Base-by-base conservation (phyloP, 2,113 vertebrate species). In the Toxotes chatareus region DNA sequence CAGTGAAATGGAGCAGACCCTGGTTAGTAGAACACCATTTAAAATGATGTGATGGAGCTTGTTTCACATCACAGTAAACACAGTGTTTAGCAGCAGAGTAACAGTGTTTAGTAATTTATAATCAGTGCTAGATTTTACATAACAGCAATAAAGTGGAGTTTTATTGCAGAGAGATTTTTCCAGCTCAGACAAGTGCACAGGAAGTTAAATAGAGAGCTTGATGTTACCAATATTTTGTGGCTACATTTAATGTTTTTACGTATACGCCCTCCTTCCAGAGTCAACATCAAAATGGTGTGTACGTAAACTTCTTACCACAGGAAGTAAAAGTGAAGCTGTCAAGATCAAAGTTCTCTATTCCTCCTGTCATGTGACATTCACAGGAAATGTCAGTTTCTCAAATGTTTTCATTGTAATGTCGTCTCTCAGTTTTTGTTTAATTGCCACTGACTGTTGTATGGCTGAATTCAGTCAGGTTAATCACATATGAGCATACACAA, bases 311-410 rank as follows among this genome's bases (percentile, higher is more conserved):
- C 42, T 73, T 0, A 83, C 67, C 56, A 68, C 84, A 85, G 80
- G 82, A 88, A 85, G 82, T 57, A 51, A 85, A 90, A 90, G 38
- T 79, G 46, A 79, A 64, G 55, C 36, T 85, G 57, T 67, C 17
- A 57, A 72, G 49, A 80, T 76, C 60, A 88, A 64, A 73, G 68
- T 80, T 88, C 73, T 78, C 66, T 51, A 2, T 73, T 81, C 10
- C 44, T 67, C 6, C 23, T 51, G 63, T 67, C 79, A 89, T 62
- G 79, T 82, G 82, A 84, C 9, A 32, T 4, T 49, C 0, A 56
- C 51, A 85, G 72, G 53, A 83, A 80, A 71, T 40, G 2, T 44
- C 12, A 65, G 7, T 4, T 13, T 68, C 4, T 68, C 17, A 6
- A 12, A 60, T 56, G 36, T 46, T 21, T 36, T 69, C 14, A 0